A percentile compares a stretch with the other conserved stretches of the same genome.
Evolutionary conservation across 2,797 vertebrate genomes (phyloP).

Genomic region (Muscicapa comitata): DNA sequence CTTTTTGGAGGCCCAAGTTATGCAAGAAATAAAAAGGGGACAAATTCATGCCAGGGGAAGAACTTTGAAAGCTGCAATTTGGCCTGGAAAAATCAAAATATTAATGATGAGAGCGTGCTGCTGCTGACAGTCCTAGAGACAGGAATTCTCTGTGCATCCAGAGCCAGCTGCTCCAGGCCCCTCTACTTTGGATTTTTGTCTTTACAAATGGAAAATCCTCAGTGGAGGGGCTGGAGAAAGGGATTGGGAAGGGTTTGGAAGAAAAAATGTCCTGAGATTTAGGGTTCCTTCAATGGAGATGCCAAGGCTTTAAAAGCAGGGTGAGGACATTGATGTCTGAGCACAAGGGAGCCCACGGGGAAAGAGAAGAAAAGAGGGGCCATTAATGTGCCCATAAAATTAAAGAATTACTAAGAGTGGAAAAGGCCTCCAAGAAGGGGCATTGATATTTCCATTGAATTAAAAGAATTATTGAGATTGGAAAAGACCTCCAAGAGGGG

Average conservation of each 20-base stretch:
- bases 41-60: background rate
- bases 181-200: background rate
- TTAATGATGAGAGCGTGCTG: background rate
- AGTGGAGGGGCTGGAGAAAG: background rate
- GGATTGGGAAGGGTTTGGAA: background rate
- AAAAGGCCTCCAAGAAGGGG: background rate
- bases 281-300: background rate
- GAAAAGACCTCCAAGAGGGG: background rate
- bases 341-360: rapidly evolving
- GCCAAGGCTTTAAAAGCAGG: background rate
- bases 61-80: background rate
- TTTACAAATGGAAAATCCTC: background rate
- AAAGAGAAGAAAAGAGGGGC: background rate
- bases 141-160: background rate
- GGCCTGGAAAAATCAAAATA: constrained; percentile 4
- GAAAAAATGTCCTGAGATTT: background rate
- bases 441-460: rapidly evolving
- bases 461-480: background rate
- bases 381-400: rapidly evolving
- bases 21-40: constrained; percentile 41
- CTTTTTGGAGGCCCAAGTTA: background rate
- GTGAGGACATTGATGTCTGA: background rate
- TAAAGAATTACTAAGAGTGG: too few relatives aligned
- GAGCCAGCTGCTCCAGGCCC: background rate
- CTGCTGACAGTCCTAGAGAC: constrained; percentile 16